These are phyloP conservation scores for Cyprinella venusta DNA, from an alignment of 2,797 vertebrate species.

Conservation along the genomic window DNA sequence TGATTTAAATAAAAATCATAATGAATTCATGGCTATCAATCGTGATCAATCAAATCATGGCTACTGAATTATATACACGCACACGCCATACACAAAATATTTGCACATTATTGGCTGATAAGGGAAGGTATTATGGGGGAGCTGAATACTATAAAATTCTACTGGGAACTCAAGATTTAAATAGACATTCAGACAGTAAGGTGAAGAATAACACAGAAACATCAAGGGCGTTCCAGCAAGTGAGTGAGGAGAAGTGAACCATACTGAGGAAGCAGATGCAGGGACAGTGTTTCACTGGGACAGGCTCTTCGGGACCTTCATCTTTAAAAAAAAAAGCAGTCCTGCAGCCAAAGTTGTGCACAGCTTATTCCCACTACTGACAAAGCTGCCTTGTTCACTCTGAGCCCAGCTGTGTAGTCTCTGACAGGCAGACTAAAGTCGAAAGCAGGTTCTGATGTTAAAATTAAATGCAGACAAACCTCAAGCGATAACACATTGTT, in stretches of 20 bases:
- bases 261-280: constrained; percentile 55
- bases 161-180: neutral
- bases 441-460: constrained; percentile 61
- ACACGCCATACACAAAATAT: no score
- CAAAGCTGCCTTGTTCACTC: constrained; percentile 48
- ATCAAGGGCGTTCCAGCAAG: constrained; percentile 41
- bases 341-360: constrained; percentile 56
- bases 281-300: constrained; percentile 51
- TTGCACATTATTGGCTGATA: neutral
- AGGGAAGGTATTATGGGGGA: neutral
- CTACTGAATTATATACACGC: no score
- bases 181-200: constrained; percentile 4
- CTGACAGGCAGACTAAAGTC: constrained; percentile 51
- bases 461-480: constrained; percentile 63
- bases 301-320: constrained; percentile 53
- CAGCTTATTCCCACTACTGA: constrained; percentile 53
- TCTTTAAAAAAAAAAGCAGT: constrained; percentile 57
- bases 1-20: neutral
- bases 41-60: no score
- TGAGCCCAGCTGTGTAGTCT: constrained; percentile 43
- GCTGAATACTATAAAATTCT: neutral
- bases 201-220: constrained; percentile 15
- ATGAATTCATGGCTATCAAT: no score
- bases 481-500: constrained; percentile 65
- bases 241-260: constrained; percentile 29